These are phyloP conservation scores for Cecidostiba fungosa DNA, from an alignment of 2,888 invertebrate species.

Conservation along the genomic window DNA sequence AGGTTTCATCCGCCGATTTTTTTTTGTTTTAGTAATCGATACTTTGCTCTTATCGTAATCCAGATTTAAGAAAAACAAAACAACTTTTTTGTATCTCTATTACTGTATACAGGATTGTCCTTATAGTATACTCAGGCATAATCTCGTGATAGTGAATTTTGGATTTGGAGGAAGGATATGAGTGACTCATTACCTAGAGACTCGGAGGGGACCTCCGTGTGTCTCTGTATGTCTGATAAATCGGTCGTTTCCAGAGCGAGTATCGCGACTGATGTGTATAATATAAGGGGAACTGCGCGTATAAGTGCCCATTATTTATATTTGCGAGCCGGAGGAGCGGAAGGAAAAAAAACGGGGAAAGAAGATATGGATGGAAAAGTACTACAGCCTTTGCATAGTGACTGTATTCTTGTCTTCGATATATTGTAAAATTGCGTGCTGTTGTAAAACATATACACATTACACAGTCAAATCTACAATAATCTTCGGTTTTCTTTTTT, in stretches of 20 bases:
- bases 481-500: too few species aligned
- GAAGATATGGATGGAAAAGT: constrained; percentile 14
- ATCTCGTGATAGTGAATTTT: constrained; percentile 49
- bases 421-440: neutral
- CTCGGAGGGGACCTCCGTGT: neutral
- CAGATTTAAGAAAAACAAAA: too few species aligned
- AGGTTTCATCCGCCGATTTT: neutral
- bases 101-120: neutral
- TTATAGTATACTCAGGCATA: neutral
- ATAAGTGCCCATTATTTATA: neutral
- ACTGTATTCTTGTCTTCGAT: neutral
- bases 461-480: neutral
- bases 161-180: constrained; percentile 23
- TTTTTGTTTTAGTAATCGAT: constrained; percentile 11
- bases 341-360: constrained; percentile 24
- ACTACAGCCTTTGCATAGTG: neutral
- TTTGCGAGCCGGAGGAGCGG: neutral
- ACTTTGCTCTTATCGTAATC: neutral
- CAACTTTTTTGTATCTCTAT: neutral
- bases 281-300: neutral
- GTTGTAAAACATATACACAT: neutral
- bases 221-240: constrained; percentile 32
- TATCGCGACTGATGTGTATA: neutral
- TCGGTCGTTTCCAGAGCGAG: neutral
- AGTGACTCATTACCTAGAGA: constrained; percentile 54